Conservation (phyloP, 2,888 invertebrate genomes). For the Cartodere bifasciata region DNA sequence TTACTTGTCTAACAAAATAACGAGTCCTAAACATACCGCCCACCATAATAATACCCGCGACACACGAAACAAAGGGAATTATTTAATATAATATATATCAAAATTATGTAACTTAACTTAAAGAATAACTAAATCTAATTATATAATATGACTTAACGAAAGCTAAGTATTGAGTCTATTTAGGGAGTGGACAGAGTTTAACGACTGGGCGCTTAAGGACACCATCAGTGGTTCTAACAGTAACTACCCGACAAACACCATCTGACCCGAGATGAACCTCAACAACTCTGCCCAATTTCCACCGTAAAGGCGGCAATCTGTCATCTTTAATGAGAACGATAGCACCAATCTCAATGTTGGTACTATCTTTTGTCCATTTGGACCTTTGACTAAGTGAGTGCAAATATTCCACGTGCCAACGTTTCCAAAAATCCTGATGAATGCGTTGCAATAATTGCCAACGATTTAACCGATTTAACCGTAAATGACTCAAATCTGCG, state of each 20-base stretch:
- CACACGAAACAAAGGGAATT: too few species aligned
- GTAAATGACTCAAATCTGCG: constrained; percentile 4
- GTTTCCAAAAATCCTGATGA: constrained; percentile 7
- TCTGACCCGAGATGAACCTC: not conserved
- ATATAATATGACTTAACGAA: too few species aligned
- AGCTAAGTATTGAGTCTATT: too few species aligned
- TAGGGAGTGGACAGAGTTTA: not conserved
- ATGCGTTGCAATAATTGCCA: constrained; percentile 3
- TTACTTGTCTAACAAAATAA: too few species aligned
- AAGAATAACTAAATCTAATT: too few species aligned
- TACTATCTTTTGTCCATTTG: not conserved
- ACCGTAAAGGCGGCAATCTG: not conserved
- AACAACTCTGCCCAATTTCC: too few species aligned
- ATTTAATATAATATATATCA: too few species aligned
- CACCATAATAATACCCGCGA: too few species aligned
- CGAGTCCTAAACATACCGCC: too few species aligned
- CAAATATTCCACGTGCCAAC: constrained; percentile 1
- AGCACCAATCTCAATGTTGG: not conserved
- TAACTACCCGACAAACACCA: not conserved
- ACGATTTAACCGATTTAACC: constrained; percentile 4
- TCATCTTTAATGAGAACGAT: constrained; percentile 1
- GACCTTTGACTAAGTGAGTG: not conserved
- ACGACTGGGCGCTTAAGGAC: not conserved
- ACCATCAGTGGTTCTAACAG: constrained; percentile 1
- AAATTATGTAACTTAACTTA: too few species aligned